Percentiles rank a stretch among this genome's conserved stretches.
Conservation (phyloP, 1,140 invertebrate genomes). For the Leptoteleia sp. region DNA sequence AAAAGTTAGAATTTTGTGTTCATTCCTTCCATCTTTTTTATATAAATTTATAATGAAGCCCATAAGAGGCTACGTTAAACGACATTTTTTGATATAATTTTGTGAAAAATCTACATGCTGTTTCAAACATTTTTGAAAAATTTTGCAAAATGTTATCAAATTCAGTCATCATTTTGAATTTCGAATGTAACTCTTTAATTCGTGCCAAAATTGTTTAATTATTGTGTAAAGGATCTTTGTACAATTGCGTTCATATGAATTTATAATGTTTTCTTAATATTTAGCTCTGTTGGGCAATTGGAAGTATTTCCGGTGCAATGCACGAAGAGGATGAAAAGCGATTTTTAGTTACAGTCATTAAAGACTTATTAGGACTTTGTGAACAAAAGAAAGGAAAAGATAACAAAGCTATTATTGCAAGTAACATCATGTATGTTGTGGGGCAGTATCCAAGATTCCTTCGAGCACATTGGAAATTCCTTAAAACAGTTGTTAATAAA, state of each 20-base stretch:
- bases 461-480: slow-evolving; percentile 99
- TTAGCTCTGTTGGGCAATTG: slow-evolving; percentile 99
- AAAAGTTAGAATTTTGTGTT: too few species aligned
- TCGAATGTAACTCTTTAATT: too few species aligned
- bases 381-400: slow-evolving; percentile 99
- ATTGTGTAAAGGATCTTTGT: neutral
- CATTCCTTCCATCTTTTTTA: too few species aligned
- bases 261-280: slow-evolving; percentile 8
- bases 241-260: neutral
- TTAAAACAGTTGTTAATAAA: slow-evolving; percentile 99
- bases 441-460: slow-evolving; percentile 99
- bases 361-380: slow-evolving; percentile 98
- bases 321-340: slow-evolving; percentile 99
- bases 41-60: too few species aligned
- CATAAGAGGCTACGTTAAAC: too few species aligned
- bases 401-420: slow-evolving; percentile 99
- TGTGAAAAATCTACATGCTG: too few species aligned
- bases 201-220: too few species aligned
- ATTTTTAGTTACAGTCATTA: slow-evolving; percentile 99
- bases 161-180: too few species aligned
- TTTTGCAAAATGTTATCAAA: too few species aligned
- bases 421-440: slow-evolving; percentile 99
- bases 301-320: slow-evolving; percentile 99
- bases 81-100: too few species aligned
- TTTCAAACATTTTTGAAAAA: too few species aligned